Evolutionary conservation across 2,113 vertebrate genomes (phyloP).

Genomic region (Butastur rufipennis): DNA sequence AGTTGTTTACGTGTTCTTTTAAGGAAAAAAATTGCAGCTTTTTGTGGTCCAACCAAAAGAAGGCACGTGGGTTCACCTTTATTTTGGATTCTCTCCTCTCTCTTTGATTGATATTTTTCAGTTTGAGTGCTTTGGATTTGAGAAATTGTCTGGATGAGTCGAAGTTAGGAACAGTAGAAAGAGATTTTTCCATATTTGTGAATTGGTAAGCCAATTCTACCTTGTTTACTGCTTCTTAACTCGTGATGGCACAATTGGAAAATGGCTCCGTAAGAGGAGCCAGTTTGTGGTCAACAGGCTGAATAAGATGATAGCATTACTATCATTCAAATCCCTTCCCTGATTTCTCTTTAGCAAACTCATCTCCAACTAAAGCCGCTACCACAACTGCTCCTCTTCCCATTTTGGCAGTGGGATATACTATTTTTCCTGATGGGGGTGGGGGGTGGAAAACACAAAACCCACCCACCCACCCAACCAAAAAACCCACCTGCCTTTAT

Average conservation of each 20-base stretch:
- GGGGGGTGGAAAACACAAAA: neutral
- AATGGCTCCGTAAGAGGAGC: neutral
- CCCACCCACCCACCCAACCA: neutral
- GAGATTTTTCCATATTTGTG: neutral
- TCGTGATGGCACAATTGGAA: neutral
- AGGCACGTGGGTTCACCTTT: fast-evolving
- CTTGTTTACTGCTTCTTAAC: neutral
- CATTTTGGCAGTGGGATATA: neutral
- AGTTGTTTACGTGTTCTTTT: neutral
- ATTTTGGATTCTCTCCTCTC: neutral
- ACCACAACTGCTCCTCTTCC: neutral
- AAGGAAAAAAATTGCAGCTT: neutral
- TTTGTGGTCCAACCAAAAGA: neutral
- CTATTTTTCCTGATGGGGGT: neutral
- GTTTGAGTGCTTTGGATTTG: neutral
- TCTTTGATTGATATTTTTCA: neutral
- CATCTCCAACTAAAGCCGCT: neutral
- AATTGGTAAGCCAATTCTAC: neutral
- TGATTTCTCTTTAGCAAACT: neutral
- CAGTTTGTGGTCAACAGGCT: neutral
- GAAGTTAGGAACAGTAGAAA: neutral
- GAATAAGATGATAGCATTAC: neutral
- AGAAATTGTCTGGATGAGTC: neutral
- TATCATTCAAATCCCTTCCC: neutral
- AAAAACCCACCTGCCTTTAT: neutral